These are phyloP conservation scores for Oreochromis niloticus DNA, from an alignment of 2,113 vertebrate genomes.

Conservation along the genomic window DNA sequence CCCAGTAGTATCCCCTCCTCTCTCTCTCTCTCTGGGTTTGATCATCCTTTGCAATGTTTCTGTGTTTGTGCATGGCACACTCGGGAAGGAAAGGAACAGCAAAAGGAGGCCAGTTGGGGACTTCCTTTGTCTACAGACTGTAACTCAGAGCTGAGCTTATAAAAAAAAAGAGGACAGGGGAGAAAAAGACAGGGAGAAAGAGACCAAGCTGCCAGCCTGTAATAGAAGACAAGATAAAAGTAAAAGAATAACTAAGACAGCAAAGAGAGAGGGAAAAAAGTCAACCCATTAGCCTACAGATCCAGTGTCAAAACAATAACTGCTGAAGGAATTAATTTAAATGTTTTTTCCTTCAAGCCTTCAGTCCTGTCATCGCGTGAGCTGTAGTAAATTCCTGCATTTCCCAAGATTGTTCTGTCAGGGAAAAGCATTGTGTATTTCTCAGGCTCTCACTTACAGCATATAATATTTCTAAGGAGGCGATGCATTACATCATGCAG, in stretches of 20 bases:
- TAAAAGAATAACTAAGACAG: background rate
- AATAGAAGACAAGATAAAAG: background rate
- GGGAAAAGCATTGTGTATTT: conserved; percentile 6
- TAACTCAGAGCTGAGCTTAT: conserved; percentile 17
- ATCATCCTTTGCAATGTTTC: background rate
- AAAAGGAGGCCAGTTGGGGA: conserved; percentile 18
- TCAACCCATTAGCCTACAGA: background rate
- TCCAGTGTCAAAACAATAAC: background rate
- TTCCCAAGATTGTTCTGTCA: conserved; percentile 60
- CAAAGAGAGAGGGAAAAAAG: background rate
- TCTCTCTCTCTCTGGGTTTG: background rate
- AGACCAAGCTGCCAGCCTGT: background rate
- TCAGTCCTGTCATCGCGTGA: conserved; percentile 9
- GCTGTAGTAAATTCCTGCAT: conserved; percentile 19
- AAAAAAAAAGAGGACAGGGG: background rate
- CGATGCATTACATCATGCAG: conserved; percentile 28
- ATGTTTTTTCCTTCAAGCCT: background rate
- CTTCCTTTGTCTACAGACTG: conserved; percentile 62
- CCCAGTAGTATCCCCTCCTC: background rate
- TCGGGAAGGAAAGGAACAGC: background rate
- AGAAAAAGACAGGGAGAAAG: background rate
- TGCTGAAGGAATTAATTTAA: background rate
- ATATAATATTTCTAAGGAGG: conserved; percentile 11
- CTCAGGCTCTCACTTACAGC: conserved; percentile 20
- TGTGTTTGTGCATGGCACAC: background rate